A percentile compares a stretch with the other conserved stretches of the same genome.
phyloP scores from a whole-genome alignment of 2,797 vertebrate genomes.

The Urosaurus nigricauda region DNA sequence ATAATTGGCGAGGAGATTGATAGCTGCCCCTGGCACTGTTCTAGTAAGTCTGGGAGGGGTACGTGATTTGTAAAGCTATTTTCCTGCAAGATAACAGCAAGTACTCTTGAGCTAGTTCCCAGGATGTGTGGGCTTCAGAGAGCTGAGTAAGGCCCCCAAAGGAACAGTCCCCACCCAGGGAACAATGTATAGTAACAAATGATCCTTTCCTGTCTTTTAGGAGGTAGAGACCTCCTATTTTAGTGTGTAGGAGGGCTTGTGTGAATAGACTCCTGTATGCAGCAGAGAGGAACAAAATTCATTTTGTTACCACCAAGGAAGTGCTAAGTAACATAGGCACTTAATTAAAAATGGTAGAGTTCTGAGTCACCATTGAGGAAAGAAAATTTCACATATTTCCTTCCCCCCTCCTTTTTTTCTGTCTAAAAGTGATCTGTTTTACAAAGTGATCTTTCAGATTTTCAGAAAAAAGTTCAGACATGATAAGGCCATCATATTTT shows the following conservation, averaged over 20 bases:
- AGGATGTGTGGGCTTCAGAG: conserved; percentile 33
- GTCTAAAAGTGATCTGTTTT: background rate
- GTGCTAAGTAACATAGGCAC: background rate
- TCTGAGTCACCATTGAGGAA: conserved; percentile 23
- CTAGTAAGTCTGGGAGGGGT: background rate
- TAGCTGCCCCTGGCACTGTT: conserved; percentile 17
- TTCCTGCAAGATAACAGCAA: conserved; percentile 31
- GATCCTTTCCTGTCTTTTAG: background rate
- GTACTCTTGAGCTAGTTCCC: background rate
- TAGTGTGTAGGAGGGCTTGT: background rate
- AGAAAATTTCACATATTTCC: background rate
- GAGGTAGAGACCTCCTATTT: background rate
- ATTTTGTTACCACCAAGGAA: conserved; percentile 22
- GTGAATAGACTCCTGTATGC: conserved; percentile 38
- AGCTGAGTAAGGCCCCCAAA: conserved; percentile 19
- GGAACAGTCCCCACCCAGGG: conserved; percentile 8
- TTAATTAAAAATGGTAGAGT: background rate
- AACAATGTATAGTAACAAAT: background rate
- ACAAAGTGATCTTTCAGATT: conserved; percentile 20
- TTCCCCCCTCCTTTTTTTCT: conserved; percentile 9
- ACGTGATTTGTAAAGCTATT: conserved; percentile 6
- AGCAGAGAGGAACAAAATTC: background rate
- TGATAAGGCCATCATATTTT: conserved; percentile 30
- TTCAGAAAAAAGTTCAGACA: conserved; percentile 3
- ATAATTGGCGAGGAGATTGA: conserved; percentile 30